phyloP scores from a whole-genome alignment of 2,888 invertebrate genomes.

The Microctonus hyperodae region DNA sequence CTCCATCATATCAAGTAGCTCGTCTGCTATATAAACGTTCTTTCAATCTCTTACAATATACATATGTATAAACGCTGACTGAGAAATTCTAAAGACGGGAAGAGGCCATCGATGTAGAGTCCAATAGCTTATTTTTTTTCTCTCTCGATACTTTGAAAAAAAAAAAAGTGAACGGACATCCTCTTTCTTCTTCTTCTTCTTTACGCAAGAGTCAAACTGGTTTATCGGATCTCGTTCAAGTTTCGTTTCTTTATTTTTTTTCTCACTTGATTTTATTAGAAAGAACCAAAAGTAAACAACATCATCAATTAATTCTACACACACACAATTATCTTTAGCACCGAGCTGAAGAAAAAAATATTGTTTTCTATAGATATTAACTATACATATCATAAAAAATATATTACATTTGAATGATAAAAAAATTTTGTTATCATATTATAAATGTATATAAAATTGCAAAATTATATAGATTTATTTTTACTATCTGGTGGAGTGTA shows the following conservation, averaged over 20 bases:
- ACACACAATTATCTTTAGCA: neutral
- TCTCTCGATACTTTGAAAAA: neutral
- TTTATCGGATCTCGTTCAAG: neutral
- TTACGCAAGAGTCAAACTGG: constrained; percentile 12
- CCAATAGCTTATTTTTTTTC: neutral
- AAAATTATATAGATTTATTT: neutral
- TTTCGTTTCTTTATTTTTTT: constrained; percentile 22
- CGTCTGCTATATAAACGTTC: neutral
- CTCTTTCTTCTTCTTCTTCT: constrained; percentile 20
- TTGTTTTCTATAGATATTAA: neutral
- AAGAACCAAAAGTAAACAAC: no score
- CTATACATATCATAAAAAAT: neutral
- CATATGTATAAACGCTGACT: neutral
- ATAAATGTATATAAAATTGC: neutral
- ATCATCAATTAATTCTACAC: no score
- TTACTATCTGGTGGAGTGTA: constrained; percentile 28
- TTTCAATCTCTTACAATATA: neutral
- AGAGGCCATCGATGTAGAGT: constrained; percentile 10
- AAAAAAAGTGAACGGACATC: constrained; percentile 13
- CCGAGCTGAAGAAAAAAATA: constrained; percentile 6
- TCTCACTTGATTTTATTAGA: neutral
- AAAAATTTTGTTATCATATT: no score
- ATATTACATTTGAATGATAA: no score
- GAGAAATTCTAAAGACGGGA: constrained; percentile 17
- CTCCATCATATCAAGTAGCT: neutral